Conservation (phyloP, 2,113 vertebrate species). For the Micromys minutus region DNA sequence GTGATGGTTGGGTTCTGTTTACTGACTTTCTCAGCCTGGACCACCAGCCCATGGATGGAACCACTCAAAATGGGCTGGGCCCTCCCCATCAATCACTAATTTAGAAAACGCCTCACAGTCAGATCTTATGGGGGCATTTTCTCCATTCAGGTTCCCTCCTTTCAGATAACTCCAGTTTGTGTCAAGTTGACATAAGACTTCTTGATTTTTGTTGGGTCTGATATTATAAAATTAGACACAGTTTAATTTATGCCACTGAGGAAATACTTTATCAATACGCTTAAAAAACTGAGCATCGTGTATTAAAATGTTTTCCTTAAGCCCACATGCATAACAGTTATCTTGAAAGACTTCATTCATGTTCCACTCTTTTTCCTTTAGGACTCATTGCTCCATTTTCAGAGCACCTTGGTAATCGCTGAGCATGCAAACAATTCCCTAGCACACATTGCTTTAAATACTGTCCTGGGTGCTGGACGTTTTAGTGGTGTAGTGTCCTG, state of each 20-base stretch:
- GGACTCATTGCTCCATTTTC: conserved; percentile 90
- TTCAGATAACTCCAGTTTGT: background rate
- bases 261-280: conserved; percentile 38
- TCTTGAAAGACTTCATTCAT: background rate
- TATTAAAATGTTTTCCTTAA: conserved; percentile 48
- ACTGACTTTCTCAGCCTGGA: too few species aligned
- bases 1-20: background rate
- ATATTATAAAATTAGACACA: conserved; percentile 9
- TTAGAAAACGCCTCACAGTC: background rate
- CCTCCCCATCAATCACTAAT: background rate
- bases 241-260: background rate
- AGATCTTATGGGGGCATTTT: background rate
- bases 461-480: conserved; percentile 91
- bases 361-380: conserved; percentile 70
- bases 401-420: conserved; percentile 95
- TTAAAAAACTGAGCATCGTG: conserved; percentile 32
- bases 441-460: conserved; percentile 92
- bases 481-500: conserved; percentile 96
- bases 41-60: background rate
- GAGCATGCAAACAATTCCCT: conserved; percentile 94
- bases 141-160: background rate
- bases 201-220: conserved; percentile 15
- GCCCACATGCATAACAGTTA: background rate
- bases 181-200: background rate
- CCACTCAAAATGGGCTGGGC: background rate